Conservation (phyloP, 2,888 invertebrate genomes). For the Iphiclides podalirius region DNA sequence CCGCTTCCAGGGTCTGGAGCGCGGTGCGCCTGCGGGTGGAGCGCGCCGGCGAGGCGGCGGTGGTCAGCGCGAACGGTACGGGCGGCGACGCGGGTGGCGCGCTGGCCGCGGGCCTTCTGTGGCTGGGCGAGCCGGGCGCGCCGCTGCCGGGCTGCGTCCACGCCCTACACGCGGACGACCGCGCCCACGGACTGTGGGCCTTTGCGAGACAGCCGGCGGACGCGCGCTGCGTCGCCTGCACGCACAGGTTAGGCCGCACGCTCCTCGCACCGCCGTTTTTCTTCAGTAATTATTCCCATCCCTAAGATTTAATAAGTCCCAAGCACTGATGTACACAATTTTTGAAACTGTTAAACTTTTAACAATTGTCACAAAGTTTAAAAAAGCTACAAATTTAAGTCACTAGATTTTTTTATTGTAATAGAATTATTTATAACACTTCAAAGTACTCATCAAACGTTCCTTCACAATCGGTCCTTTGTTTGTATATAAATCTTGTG, state of each 20-base stretch:
- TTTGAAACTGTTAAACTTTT: no score
- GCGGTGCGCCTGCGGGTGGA: constrained; percentile 85
- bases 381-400: no score
- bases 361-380: no score
- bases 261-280: no score
- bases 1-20: constrained; percentile 82
- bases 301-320: no score
- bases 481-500: no score
- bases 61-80: constrained; percentile 47
- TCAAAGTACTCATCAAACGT: no score
- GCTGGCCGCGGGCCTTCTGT: constrained; percentile 50
- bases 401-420: no score
- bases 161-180: constrained; percentile 87
- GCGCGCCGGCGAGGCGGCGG: constrained; percentile 44
- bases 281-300: no score
- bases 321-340: no score
- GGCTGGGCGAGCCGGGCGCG: constrained; percentile 67
- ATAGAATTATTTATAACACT: no score
- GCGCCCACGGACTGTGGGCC: constrained; percentile 93
- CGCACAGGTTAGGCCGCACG: constrained; percentile 89
- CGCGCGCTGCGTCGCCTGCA: constrained; percentile 87
- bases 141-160: constrained; percentile 89
- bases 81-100: constrained; percentile 32
- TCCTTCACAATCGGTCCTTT: no score
- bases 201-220: constrained; percentile 84